Base-by-base conservation (phyloP, 2,113 vertebrate genomes). In the Excalfactoria chinensis region DNA sequence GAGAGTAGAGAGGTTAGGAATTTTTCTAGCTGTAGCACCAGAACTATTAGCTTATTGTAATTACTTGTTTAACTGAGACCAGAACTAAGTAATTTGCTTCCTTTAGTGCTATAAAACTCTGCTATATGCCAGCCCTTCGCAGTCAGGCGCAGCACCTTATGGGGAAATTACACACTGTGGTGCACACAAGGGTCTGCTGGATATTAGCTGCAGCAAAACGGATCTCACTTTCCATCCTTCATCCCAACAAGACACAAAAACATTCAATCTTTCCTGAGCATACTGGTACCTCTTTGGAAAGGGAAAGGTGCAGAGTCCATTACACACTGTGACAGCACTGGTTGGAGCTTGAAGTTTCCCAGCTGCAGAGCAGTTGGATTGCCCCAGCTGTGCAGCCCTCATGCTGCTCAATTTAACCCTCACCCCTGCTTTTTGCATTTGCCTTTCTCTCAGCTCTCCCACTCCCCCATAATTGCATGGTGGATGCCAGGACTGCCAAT, bases 51-150 rank as follows among this genome's bases (percentile, higher is more conserved):
- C 37, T 51, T 72, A 56, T 46, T 44, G 21, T 58, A 68, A 80
- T 76, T 53, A 69, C 23, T 53, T 66, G 59, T 72, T 88, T 70
- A 86, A 72, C 51, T 79, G 68, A 86, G 72, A 82, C 37, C 15
- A 2, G 40, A 72, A 71, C n/a, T 46, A 44, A 40, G 72, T 7
- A 53, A 63, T 70, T 77, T 56, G 30, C 46, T 86, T 83, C 62
- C 67, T 82, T 81, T 13, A 68, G 12, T 49, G 26, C 12, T 67
- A 20, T 4, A 79, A 46, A 86, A 16, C 41, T 85, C 77, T 68
- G 83, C 32, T 64, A 7, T 48, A 13, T 11, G 19, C 35, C 51
- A 80, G 43, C 20, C 17, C 6, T 34, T 6, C 12, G 60, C 4
- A 28, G 30, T 32, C 60, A 34, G 76, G 20, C 0, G 6, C 19